phyloP scores from a whole-genome alignment of 2,888 invertebrate species.

The Coenonympha glycerion region DNA sequence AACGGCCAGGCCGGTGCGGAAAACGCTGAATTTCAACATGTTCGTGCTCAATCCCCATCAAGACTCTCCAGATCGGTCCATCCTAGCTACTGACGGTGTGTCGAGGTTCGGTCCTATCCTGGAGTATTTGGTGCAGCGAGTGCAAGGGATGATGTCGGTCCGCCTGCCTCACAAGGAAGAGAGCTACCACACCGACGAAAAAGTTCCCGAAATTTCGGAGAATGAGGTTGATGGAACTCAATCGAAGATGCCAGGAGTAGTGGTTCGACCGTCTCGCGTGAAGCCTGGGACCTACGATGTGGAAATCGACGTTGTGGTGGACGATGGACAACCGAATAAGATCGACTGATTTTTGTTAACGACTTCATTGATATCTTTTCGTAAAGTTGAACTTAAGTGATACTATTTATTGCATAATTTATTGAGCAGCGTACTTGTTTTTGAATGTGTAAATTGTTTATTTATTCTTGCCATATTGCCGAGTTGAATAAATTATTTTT shows the following conservation, averaged over 20 bases:
- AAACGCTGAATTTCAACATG: conserved; percentile 68
- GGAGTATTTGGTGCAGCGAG: conserved; percentile 80
- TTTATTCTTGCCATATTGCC: conserved; percentile 63
- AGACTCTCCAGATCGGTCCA: conserved; percentile 48
- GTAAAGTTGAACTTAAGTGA: conserved; percentile 15
- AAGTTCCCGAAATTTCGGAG: conserved; percentile 51
- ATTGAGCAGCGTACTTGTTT: conserved; percentile 30
- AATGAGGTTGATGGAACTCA: conserved; percentile 70
- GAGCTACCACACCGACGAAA: conserved; percentile 40
- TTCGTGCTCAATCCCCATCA: conserved; percentile 58
- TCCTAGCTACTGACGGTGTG: conserved; percentile 55
- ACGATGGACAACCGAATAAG: conserved; percentile 59
- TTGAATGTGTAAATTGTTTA: conserved; percentile 30
- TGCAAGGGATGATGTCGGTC: conserved; percentile 82
- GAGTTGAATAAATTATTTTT: conserved; percentile 41
- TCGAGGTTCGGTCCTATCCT: conserved; percentile 81
- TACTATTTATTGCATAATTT: conserved; percentile 38
- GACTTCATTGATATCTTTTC: background rate
- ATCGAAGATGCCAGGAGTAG: conserved; percentile 59
- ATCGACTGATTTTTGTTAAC: conserved; percentile 23
- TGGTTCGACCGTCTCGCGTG: conserved; percentile 53
- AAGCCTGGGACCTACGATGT: conserved; percentile 66
- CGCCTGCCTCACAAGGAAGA: conserved; percentile 75
- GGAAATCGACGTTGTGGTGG: conserved; percentile 60
- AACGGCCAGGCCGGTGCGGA: conserved; percentile 52